Evolutionary conservation across 2,113 vertebrate species (phyloP).

Genomic region (Oceanites oceanicus): DNA sequence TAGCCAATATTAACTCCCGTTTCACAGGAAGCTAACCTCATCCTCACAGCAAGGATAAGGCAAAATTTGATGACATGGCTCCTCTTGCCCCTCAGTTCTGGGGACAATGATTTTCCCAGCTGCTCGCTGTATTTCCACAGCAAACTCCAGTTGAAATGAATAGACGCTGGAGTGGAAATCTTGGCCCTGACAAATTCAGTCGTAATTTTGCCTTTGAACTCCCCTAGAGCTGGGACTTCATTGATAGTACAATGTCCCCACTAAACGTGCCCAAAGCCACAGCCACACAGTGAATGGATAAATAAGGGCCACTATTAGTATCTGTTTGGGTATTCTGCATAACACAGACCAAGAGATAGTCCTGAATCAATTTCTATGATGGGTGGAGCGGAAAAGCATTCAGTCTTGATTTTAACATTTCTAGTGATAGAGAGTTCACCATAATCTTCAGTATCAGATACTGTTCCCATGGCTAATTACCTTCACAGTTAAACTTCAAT

Average conservation of each 20-base stretch:
- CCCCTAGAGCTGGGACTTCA: background rate
- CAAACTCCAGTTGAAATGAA: background rate
- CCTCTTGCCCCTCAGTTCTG: background rate
- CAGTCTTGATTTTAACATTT: background rate
- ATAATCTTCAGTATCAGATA: background rate
- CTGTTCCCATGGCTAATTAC: background rate
- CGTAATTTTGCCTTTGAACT: background rate
- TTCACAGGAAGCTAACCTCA: background rate
- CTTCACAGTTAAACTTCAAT: background rate
- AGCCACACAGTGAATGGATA: background rate
- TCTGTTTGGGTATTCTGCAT: background rate
- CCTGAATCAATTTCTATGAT: background rate
- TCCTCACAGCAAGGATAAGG: background rate
- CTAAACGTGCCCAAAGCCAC: background rate
- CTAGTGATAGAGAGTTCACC: background rate
- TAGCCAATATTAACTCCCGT: background rate
- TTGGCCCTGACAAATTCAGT: background rate
- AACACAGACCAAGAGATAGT: background rate
- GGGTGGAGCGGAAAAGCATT: background rate
- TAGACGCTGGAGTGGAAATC: background rate
- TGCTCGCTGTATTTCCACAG: background rate
- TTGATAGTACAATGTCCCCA: fast-evolving
- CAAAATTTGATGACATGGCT: background rate
- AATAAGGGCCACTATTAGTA: background rate
- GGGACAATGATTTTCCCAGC: background rate